A percentile compares a stretch with the other conserved stretches of the same genome.
These are phyloP conservation scores for Andrena trimmerana DNA, from an alignment of 2,888 invertebrate species.

Conservation along the genomic window DNA sequence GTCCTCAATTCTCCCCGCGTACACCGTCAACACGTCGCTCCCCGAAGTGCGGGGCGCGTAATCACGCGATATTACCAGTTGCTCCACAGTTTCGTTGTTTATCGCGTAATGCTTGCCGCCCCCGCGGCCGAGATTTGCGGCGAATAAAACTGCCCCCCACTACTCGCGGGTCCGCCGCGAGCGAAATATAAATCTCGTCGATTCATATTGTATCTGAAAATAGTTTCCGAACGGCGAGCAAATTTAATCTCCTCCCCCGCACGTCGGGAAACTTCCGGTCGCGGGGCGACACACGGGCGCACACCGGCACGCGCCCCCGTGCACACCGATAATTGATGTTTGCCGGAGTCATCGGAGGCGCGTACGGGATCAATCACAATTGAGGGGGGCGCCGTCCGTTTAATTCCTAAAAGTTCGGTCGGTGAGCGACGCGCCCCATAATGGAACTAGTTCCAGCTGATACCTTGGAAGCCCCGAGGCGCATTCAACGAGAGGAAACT, in stretches of 20 bases:
- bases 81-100: conserved; percentile 7
- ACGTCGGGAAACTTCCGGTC: conserved; percentile 6
- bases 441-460: conserved; percentile 63
- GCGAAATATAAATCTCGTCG: conserved; percentile 21
- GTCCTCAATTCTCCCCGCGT: not conserved
- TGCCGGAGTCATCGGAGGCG: conserved; percentile 17
- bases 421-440: conserved; percentile 20
- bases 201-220: conserved; percentile 31
- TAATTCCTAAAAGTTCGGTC: conserved; percentile 63
- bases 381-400: not conserved
- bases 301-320: not conserved
- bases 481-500: conserved; percentile 61
- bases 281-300: not conserved
- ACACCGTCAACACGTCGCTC: not conserved
- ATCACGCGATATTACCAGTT: conserved; percentile 10
- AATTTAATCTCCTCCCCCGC: conserved; percentile 3
- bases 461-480: conserved; percentile 62
- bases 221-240: conserved; percentile 7
- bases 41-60: not conserved
- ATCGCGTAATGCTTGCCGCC: conserved; percentile 7
- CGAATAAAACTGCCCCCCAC: conserved; percentile 9
- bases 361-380: conserved; percentile 45
- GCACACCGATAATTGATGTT: conserved; percentile 29
- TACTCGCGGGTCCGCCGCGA: not conserved
- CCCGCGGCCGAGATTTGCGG: conserved; percentile 7